phyloP scores from a whole-genome alignment of 64 coral and sea anemone genomes.

The Anthopleura sola region DNA sequence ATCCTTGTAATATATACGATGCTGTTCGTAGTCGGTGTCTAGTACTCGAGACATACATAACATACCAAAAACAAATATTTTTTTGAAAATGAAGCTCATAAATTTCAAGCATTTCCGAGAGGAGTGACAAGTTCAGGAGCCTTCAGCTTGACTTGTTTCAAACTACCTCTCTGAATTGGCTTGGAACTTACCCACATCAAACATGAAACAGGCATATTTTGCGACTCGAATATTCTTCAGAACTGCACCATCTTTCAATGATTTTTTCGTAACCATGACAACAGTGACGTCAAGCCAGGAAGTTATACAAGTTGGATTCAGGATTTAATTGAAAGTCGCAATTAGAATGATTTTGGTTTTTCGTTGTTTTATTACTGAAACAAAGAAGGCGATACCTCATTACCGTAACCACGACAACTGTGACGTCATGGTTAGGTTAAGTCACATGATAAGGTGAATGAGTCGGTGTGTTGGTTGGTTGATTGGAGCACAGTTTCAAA shows the following conservation, averaged over 20 bases:
- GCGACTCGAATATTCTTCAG: too few species aligned
- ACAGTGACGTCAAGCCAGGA: not conserved
- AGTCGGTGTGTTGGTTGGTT: not conserved
- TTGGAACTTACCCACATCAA: not conserved
- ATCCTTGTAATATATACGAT: too few species aligned
- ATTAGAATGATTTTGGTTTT: too few species aligned
- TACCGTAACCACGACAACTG: not conserved
- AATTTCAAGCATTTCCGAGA: constrained; percentile 1
- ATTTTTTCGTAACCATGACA: not conserved
- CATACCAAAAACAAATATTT: not conserved
- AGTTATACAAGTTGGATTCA: not conserved
- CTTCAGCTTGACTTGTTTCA: not conserved
- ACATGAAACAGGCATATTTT: too few species aligned
- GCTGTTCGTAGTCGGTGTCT: too few species aligned
- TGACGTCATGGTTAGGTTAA: not conserved
- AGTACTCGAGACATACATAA: not conserved
- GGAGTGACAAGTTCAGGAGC: not conserved
- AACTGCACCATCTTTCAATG: too few species aligned
- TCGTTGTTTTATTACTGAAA: not conserved
- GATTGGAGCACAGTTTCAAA: not conserved
- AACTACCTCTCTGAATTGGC: too few species aligned
- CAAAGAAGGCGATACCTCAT: not conserved
- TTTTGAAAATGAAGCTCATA: not conserved
- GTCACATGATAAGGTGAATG: not conserved
- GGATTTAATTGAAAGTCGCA: too few species aligned